Base-by-base conservation (phyloP, 2,113 vertebrate genomes). In the Mustela lutreola region DNA sequence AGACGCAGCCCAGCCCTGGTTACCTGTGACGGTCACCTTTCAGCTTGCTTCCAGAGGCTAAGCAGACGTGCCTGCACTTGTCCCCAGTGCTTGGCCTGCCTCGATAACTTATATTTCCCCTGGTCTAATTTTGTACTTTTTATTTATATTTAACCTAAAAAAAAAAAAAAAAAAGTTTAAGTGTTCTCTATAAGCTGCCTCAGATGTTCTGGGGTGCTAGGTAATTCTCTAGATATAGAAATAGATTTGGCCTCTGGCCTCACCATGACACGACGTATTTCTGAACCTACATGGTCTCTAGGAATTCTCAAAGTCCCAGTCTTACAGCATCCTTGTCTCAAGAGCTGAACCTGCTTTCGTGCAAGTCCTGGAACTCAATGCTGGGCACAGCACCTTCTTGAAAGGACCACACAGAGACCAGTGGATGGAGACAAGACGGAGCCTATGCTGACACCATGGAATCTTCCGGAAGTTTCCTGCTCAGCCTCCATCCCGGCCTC, bases 51-150 rank as follows among this genome's bases (percentile, higher is more conserved):
- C 26, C 56, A 26, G 14, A 53, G n/a, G 33, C 24, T 48, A 1
- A n/a, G n/a, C 11, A 2, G 60, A 21, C 1, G 0, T 14, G 4
- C 4, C 0, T 16, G 4, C 0, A 2, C 48, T 78, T 5, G 7
- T 53, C 81, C 28, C 36, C 42, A 48, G 5, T 21, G 50, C 48
- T 33, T 67, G 26, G 26, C 39, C 70, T 81, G 22, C 18, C 33
- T 26, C 24, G 60, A 22, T 97, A 88, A 95, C 95, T 98, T 97
- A 92, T 97, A 48, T 81, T 92, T 88, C 71, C 83, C 56, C 42
- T 3, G 21, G 50, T 45, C 76, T 93, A 33, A 93, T 86, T 95
- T 91, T 98, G 45, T 89, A 93, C n/a, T 83, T 71, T 48, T 73
- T 95, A 96, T 97, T 97, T 97, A 96, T 97, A 58, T 45, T 42